Evolutionary conservation across 2,888 invertebrate genomes (phyloP).

Genomic region (Chloroclysta siterata): DNA sequence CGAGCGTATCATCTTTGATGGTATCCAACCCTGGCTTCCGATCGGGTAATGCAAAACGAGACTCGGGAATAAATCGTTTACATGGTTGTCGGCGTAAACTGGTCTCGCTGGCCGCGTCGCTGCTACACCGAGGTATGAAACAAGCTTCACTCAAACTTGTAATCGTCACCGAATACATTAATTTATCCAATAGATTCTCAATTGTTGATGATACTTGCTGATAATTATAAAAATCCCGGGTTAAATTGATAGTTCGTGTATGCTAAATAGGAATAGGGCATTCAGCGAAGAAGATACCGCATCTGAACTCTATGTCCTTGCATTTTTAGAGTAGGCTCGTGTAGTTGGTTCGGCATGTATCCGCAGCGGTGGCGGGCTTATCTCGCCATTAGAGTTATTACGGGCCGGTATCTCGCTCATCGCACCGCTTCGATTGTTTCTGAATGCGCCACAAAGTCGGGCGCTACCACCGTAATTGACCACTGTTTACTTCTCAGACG

Average conservation of each 20-base stretch:
- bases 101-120: conserved; percentile 70
- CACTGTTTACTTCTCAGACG: conserved; percentile 80
- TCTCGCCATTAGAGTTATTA: conserved; percentile 84
- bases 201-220: conserved; percentile 18
- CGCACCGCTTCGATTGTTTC: conserved; percentile 84
- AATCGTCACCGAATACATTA: conserved; percentile 42
- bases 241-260: conserved; percentile 19
- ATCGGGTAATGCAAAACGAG: conserved; percentile 83
- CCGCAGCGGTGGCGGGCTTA: conserved; percentile 76
- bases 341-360: conserved; percentile 61
- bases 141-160: conserved; percentile 61
- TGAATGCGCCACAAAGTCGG: conserved; percentile 75
- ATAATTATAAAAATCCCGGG: conserved; percentile 2
- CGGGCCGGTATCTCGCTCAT: conserved; percentile 79
- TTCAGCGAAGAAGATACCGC: conserved; percentile 50
- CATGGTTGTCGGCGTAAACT: conserved; percentile 85
- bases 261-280: conserved; percentile 28
- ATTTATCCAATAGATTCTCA: conserved; percentile 33
- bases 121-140: conserved; percentile 63
- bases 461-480: conserved; percentile 81
- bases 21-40: conserved; percentile 75
- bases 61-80: conserved; percentile 83
- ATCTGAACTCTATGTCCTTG: conserved; percentile 66
- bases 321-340: conserved; percentile 55
- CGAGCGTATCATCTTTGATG: conserved; percentile 36